Conservation (phyloP, 1,140 invertebrate genomes). For the Drosophila erecta region DNA sequence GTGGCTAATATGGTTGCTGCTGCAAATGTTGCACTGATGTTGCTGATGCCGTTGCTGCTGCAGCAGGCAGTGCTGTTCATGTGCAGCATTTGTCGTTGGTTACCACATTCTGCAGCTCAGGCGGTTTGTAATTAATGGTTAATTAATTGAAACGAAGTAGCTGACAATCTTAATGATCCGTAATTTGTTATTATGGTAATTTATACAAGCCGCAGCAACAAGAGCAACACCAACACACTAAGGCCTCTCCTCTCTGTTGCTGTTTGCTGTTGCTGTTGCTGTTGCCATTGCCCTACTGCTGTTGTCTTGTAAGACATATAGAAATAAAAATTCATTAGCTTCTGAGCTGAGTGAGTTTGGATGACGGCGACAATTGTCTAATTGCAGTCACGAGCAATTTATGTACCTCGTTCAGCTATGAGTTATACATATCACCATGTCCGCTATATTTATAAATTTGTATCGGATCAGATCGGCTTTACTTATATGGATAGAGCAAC, state of each 20-base stretch:
- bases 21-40: slow-evolving; percentile 15
- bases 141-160: slow-evolving; percentile 84
- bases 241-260: slow-evolving; percentile 16
- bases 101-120: slow-evolving; percentile 80
- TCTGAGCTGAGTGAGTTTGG: slow-evolving; percentile 60
- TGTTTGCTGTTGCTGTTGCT: slow-evolving; percentile 4
- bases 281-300: slow-evolving; percentile 18
- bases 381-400: slow-evolving; percentile 83
- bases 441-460: slow-evolving; percentile 32
- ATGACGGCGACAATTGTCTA: slow-evolving; percentile 79
- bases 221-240: slow-evolving; percentile 69
- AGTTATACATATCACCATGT: slow-evolving; percentile 59
- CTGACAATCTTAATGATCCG: slow-evolving; percentile 83
- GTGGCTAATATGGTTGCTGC: slow-evolving; percentile 67
- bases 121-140: slow-evolving; percentile 83
- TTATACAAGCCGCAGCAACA: slow-evolving; percentile 71
- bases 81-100: slow-evolving; percentile 80
- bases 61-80: slow-evolving; percentile 46
- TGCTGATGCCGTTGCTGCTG: slow-evolving; percentile 15
- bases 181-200: slow-evolving; percentile 84
- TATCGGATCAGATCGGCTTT: slow-evolving; percentile 9
- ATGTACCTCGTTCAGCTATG: slow-evolving; percentile 72
- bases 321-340: slow-evolving; percentile 81
- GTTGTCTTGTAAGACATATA: slow-evolving; percentile 75
- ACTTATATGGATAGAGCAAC: slow-evolving; percentile 26